A percentile compares a stretch with the other conserved stretches of the same genome.
These are phyloP conservation scores for Dendrophyllia cribrosa DNA, from an alignment of 64 coral and sea anemone species.

Conservation along the genomic window DNA sequence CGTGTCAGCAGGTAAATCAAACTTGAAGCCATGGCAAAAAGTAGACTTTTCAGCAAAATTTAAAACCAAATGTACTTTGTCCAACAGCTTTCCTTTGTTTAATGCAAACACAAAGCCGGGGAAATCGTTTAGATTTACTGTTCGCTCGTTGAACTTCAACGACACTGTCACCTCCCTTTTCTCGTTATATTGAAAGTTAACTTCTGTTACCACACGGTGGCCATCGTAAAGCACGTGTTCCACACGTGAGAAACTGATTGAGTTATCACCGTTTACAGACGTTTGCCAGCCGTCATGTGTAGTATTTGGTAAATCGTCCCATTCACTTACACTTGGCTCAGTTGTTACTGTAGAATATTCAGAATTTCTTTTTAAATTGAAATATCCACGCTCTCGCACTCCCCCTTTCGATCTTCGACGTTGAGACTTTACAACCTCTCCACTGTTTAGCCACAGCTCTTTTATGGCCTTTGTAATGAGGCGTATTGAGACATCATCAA, in stretches of 20 bases:
- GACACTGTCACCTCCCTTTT: background rate
- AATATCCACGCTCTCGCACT: background rate
- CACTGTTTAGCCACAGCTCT: conserved; percentile 5
- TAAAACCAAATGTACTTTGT: background rate
- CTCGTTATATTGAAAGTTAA: conserved; percentile 8
- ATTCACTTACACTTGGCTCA: background rate
- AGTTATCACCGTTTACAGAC: background rate
- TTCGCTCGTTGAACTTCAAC: background rate
- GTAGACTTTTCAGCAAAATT: conserved; percentile 3
- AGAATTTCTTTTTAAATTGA: background rate
- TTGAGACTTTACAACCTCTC: background rate
- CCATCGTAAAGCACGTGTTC: background rate
- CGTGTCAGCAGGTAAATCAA: background rate
- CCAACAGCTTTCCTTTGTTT: background rate
- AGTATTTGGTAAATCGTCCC: background rate
- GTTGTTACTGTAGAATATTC: background rate
- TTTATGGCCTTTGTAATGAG: background rate
- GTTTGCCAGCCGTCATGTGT: background rate
- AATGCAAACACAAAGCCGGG: background rate
- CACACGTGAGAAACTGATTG: background rate
- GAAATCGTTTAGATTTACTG: background rate
- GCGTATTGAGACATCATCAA: background rate
- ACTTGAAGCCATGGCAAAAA: conserved; percentile 11
- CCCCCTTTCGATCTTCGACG: background rate
- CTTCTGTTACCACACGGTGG: conserved; percentile 14